Conservation (phyloP, 1,140 invertebrate genomes). For the Babylonia areolata region DNA sequence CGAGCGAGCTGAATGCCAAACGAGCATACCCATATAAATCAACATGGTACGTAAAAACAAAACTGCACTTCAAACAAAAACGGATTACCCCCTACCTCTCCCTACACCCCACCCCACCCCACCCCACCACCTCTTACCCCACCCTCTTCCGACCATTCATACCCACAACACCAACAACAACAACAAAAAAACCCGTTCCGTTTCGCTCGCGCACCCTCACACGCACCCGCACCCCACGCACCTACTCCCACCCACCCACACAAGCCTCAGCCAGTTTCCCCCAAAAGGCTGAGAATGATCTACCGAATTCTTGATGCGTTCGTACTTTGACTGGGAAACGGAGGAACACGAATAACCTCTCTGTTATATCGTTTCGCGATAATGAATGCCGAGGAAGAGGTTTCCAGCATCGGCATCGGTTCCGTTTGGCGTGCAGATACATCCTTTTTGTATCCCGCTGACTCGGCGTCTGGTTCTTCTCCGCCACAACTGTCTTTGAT, state of each 20-base stretch:
- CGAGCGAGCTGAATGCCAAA: no score
- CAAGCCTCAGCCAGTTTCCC: background rate
- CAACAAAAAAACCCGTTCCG: background rate
- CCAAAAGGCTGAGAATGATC: background rate
- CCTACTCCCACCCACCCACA: background rate
- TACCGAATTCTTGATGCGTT: background rate
- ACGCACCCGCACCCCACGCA: background rate
- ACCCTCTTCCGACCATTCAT: background rate
- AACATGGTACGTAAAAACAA: background rate
- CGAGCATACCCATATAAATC: no score
- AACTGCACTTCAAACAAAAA: background rate
- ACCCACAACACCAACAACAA: no score
- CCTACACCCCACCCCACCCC: background rate
- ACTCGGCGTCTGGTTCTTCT: background rate
- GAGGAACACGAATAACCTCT: background rate
- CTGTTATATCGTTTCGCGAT: background rate
- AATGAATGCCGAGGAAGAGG: background rate
- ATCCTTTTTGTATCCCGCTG: background rate
- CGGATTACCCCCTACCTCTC: background rate
- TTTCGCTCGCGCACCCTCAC: no score
- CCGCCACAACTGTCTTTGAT: constrained; percentile 1
- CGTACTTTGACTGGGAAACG: background rate
- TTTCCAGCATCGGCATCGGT: no score
- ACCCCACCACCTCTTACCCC: background rate
- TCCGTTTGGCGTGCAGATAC: background rate